These are phyloP conservation scores for Cyprinodon brontotheroides DNA, from an alignment of 2,113 vertebrate genomes.

Conservation along the genomic window DNA sequence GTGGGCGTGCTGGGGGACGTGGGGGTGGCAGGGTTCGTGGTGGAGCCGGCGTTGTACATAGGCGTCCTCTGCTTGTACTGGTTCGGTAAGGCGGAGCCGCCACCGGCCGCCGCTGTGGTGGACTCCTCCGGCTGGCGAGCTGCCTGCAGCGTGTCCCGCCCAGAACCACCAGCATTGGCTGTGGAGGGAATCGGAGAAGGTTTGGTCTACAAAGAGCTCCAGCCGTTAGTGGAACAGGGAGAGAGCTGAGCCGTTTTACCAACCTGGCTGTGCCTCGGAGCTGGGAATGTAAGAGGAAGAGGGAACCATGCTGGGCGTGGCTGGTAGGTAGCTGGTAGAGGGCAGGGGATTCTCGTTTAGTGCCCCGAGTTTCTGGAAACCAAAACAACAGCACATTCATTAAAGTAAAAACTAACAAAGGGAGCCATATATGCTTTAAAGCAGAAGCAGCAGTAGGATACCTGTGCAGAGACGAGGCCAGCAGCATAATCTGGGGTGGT, in stretches of 20 bases:
- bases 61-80: constrained; percentile 96
- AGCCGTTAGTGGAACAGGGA: not conserved
- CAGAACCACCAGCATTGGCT: constrained; percentile 80
- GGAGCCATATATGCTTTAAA: not conserved
- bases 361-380: constrained; percentile 90
- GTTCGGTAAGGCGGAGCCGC: constrained; percentile 81
- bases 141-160: constrained; percentile 87
- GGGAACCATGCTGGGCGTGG: constrained; percentile 95
- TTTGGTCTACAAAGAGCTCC: not conserved
- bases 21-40: constrained; percentile 80
- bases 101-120: constrained; percentile 73
- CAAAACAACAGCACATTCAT: not conserved
- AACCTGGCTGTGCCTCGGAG: constrained; percentile 86
- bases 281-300: constrained; percentile 95
- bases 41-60: constrained; percentile 91
- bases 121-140: constrained; percentile 90
- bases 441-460: constrained; percentile 41
- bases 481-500: constrained; percentile 97
- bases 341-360: constrained; percentile 92
- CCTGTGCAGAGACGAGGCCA: constrained; percentile 96
- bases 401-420: not conserved
- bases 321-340: constrained; percentile 97
- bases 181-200: not conserved
- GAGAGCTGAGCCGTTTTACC: not conserved
- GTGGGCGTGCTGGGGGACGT: constrained; percentile 86